Base-by-base conservation (phyloP, 2,888 invertebrate genomes). In the Nemotelus pantherinus region DNA sequence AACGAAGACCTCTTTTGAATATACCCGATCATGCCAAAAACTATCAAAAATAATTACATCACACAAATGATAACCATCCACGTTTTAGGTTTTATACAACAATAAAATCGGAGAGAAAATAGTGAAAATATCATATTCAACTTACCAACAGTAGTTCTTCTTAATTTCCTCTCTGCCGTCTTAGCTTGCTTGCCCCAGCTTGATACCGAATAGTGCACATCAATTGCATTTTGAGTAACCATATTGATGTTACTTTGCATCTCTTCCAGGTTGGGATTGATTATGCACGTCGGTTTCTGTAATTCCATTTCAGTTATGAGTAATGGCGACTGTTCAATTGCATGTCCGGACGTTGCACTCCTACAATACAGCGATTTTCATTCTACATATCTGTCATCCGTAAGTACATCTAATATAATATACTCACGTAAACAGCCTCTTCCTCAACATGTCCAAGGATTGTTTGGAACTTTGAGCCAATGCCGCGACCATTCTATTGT, bases 151-250 rank as follows among this genome's bases (percentile, higher is more conserved):
- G 85, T 85, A 2, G 84, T 81, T 48, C 83, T 82, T 53, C 85
- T 81, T 72, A 81, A 79, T 71, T 81, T 82, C 48, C 86, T 79
- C 76, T 85, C 84, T 64, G 81, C 77, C 9, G 85, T 83, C 81
- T 85, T 83, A 0, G 91, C 90, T 82, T 92, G 91, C 83, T 94
- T 94, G 7, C 94, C 94, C 96, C 96, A 96, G 86, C 93, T 91
- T 2, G 89, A 89, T 2, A 96, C 90, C 76, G 90, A 91, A 82
- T 93, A 93, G 83, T 93, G 91, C 4, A 92, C 91, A 81, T 93
- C 92, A 82, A 95, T 89, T 79, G 95, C 89, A 83, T 91, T 91
- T 81, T 91, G 90, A 53, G 93, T 87, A 0, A 85, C 83, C 25
- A 82, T 81, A 80, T 84, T 82, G 77, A 86, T 85, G 79, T 83